Percentiles rank a stretch among this genome's conserved stretches.
These are phyloP conservation scores for Brachionus plicatilis DNA, from an alignment of 1,140 invertebrate genomes.

Conservation along the genomic window DNA sequence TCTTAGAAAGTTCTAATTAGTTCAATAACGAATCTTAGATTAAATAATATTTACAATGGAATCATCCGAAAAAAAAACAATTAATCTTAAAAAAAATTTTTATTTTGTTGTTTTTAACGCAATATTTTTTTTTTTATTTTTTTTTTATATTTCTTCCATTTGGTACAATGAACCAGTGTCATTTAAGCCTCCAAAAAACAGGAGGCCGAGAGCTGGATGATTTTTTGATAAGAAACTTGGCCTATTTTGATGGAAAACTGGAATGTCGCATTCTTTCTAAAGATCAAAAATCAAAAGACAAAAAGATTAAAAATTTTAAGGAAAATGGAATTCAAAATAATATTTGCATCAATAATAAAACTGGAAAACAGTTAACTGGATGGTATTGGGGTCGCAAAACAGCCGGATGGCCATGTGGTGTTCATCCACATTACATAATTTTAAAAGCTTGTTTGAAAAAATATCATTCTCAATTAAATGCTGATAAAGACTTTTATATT, in stretches of 20 bases:
- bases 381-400: constrained; percentile 98
- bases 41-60: no score
- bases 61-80: no score
- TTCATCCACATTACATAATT: constrained; percentile 96
- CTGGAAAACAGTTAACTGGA: constrained; percentile 44
- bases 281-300: background rate
- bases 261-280: constrained; percentile 50
- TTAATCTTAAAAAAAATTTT: no score
- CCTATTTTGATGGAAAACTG: constrained; percentile 60
- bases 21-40: no score
- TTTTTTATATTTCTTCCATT: no score
- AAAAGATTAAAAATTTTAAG: background rate
- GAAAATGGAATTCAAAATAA: background rate
- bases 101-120: no score
- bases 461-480: background rate
- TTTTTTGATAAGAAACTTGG: constrained; percentile 85
- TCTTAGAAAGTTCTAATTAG: no score
- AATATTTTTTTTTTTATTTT: no score
- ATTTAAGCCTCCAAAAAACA: background rate
- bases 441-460: constrained; percentile 66
- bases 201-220: constrained; percentile 73
- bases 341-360: constrained; percentile 56
- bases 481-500: background rate
- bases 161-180: no score
- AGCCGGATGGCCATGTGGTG: constrained; percentile 97